Percentiles rank a stretch among this genome's conserved stretches.
Evolutionary conservation across 2,797 vertebrate genomes (phyloP).

Genomic region (Oryzias dopingdopingensis): DNA sequence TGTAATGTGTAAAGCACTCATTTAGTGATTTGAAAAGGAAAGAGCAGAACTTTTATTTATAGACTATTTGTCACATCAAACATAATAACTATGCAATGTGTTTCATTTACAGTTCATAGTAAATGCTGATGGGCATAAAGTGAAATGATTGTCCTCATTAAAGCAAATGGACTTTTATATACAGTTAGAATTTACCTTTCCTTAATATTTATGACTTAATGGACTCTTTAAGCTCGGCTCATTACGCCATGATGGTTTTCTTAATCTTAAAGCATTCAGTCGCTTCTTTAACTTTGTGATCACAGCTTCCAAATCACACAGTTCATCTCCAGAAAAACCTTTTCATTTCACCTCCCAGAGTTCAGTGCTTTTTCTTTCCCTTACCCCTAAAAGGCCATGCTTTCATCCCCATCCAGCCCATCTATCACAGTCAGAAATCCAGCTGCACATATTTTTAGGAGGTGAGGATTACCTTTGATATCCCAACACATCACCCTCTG

Average conservation of each 20-base stretch:
- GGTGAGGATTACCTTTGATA: conserved; percentile 61
- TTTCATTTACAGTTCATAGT: not conserved
- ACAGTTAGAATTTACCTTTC: conserved; percentile 9
- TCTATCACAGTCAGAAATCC: conserved; percentile 44
- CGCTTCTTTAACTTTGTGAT: conserved; percentile 9
- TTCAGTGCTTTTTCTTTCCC: conserved; percentile 35
- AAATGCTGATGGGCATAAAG: not conserved
- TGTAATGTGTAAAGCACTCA: not conserved
- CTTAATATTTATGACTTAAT: conserved; percentile 16
- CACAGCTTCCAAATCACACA: conserved; percentile 14
- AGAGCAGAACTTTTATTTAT: not conserved
- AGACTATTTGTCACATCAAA: too few relatives aligned
- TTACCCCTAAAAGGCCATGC: conserved; percentile 35
- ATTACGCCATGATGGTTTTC: conserved; percentile 23
- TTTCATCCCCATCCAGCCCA: conserved; percentile 36
- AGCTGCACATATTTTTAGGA: conserved; percentile 49
- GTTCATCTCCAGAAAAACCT: conserved; percentile 32
- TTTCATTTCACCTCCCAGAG: conserved; percentile 39
- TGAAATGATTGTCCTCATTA: conserved; percentile 6
- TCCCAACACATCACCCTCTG: conserved; percentile 35
- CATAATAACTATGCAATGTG: not conserved
- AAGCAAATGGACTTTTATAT: conserved; percentile 10
- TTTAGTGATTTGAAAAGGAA: conserved; percentile 5
- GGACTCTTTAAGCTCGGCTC: conserved; percentile 8
- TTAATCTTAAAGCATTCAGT: conserved; percentile 16